Percentiles rank a stretch among this genome's conserved stretches.
These are phyloP conservation scores for Albula glossodonta DNA, from an alignment of 2,113 vertebrate species.

Conservation along the genomic window DNA sequence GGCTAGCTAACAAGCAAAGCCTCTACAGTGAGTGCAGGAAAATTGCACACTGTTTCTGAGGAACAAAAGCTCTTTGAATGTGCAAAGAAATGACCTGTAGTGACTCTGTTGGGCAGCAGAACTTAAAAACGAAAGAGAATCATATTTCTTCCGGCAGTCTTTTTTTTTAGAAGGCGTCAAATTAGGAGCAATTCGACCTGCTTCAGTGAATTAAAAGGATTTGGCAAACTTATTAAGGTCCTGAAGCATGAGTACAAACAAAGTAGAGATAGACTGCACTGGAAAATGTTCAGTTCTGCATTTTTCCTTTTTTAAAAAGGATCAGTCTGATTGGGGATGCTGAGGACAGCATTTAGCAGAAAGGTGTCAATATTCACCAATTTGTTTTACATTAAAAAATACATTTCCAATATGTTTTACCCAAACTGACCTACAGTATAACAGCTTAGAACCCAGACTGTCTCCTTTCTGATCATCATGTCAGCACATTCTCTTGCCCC, in stretches of 20 bases:
- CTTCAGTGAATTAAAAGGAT: neutral
- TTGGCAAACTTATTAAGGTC: neutral
- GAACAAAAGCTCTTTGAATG: neutral
- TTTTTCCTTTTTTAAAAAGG: neutral
- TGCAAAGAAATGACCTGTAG: neutral
- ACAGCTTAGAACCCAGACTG: neutral
- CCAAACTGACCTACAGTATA: neutral
- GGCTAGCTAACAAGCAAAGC: neutral
- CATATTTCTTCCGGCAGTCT: neutral
- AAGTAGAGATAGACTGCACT: neutral
- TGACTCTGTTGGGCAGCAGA: neutral
- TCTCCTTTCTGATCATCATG: too few relatives aligned
- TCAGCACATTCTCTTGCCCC: too few relatives aligned
- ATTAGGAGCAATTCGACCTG: neutral
- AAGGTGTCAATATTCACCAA: too few relatives aligned
- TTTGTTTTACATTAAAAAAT: too few relatives aligned
- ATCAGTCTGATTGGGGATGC: neutral
- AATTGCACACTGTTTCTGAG: neutral
- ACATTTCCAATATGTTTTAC: neutral
- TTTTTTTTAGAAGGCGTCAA: neutral
- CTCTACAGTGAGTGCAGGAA: neutral
- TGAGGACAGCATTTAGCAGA: too few relatives aligned
- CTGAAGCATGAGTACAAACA: neutral
- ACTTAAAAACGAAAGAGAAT: neutral
- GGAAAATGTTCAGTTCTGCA: neutral